These are phyloP conservation scores for Pseudochromis fuscus DNA, from an alignment of 2,797 vertebrate species.

Conservation along the genomic window DNA sequence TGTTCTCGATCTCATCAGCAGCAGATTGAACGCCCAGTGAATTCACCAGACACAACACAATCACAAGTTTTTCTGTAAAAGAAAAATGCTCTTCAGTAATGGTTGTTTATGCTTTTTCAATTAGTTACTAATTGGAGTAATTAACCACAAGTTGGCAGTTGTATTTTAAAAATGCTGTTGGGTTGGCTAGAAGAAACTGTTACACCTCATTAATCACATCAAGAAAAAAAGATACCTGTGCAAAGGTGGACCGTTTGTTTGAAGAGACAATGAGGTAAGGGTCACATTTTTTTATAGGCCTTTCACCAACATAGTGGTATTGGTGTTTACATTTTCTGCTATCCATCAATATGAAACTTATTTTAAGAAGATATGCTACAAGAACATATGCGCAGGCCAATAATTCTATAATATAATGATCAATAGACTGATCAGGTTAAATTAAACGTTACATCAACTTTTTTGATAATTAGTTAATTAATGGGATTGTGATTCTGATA, in stretches of 20 bases:
- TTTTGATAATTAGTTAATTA: not conserved
- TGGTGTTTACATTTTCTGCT: no score
- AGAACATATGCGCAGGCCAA: no score
- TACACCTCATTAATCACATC: not conserved
- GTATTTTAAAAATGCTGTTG: not conserved
- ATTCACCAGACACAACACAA: not conserved
- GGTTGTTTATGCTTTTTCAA: not conserved
- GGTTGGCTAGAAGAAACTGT: conserved; percentile 6
- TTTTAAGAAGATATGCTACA: no score
- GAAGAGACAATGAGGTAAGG: not conserved
- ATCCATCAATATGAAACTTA: no score
- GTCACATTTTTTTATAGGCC: not conserved
- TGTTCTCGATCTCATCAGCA: not conserved
- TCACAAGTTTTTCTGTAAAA: not conserved
- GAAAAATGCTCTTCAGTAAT: conserved; percentile 2
- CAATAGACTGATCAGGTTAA: no score
- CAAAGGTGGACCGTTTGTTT: not conserved
- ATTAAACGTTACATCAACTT: no score
- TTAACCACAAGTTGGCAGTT: conserved; percentile 4
- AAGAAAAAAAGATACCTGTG: not conserved
- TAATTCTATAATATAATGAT: not conserved
- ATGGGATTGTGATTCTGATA: not conserved
- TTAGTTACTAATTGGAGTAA: not conserved
- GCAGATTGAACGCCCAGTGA: no score
- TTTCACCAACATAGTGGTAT: no score